Evolutionary conservation across 2,888 invertebrate genomes (phyloP).

Genomic region (Teleogryllus oceanicus): DNA sequence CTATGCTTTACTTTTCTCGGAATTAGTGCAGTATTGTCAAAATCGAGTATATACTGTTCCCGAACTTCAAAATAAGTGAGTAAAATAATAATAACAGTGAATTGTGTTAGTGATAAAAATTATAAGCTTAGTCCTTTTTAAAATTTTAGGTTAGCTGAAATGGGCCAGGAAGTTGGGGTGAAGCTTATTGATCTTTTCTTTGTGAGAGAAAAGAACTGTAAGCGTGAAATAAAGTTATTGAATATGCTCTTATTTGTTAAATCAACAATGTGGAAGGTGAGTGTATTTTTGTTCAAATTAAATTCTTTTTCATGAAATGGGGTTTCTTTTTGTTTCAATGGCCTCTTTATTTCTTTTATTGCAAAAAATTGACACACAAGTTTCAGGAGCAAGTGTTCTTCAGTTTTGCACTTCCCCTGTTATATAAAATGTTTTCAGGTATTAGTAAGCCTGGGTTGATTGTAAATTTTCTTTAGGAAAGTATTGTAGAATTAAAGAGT

Average conservation of each 20-base stretch:
- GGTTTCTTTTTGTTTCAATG: no score
- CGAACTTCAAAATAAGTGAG: conserved; percentile 90
- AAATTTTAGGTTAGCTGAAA: conserved; percentile 74
- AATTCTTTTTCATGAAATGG: no score
- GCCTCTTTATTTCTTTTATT: no score
- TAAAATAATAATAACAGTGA: background rate
- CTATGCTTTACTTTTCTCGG: conserved; percentile 94
- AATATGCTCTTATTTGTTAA: conserved; percentile 95
- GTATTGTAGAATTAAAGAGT: no score
- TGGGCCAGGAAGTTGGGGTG: conserved; percentile 93
- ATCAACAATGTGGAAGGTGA: conserved; percentile 93
- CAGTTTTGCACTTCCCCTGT: no score
- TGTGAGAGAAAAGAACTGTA: conserved; percentile 87
- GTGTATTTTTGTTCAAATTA: conserved; percentile 25
- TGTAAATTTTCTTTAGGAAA: no score
- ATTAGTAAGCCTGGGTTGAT: no score
- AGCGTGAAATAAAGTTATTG: conserved; percentile 90
- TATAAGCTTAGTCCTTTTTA: background rate
- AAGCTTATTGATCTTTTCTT: conserved; percentile 91
- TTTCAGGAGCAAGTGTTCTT: no score
- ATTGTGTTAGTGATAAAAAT: no score
- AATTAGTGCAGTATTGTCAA: conserved; percentile 97
- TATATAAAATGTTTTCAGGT: no score
- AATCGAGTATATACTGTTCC: conserved; percentile 90
- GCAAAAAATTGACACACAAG: no score